phyloP scores from a whole-genome alignment of 2,113 vertebrate species.

The Poecile atricapillus region DNA sequence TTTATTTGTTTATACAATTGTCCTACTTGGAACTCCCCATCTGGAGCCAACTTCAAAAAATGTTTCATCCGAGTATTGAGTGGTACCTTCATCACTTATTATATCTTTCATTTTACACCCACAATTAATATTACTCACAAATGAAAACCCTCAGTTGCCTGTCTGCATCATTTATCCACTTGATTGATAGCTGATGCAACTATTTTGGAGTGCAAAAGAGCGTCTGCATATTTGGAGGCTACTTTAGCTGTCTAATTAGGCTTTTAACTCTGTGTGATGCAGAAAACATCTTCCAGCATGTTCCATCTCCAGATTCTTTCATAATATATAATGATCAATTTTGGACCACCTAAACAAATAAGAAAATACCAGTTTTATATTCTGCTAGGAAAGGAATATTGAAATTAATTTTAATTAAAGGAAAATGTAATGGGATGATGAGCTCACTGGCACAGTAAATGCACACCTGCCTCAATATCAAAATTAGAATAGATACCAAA shows the following conservation, averaged over 20 bases:
- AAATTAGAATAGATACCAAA: neutral
- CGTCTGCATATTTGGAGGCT: neutral
- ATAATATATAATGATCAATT: neutral
- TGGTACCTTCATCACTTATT: conserved; percentile 23
- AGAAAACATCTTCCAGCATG: neutral
- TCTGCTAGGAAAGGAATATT: neutral
- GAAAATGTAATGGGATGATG: neutral
- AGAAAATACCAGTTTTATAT: neutral
- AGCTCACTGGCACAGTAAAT: neutral
- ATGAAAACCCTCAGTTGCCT: conserved; percentile 6
- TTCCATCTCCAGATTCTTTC: neutral
- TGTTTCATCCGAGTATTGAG: neutral
- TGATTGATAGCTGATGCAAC: conserved; percentile 40
- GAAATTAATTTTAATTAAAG: neutral
- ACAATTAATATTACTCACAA: conserved; percentile 43
- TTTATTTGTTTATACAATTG: neutral
- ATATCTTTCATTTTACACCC: conserved; percentile 48
- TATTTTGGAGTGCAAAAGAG: neutral
- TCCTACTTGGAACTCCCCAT: neutral
- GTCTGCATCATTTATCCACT: conserved; percentile 3
- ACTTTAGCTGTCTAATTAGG: neutral
- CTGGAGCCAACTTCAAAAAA: neutral
- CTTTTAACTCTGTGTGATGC: neutral
- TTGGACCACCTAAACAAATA: neutral
- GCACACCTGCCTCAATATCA: neutral